Conservation (phyloP, 2,888 invertebrate species). For the Drosophila mimica region DNA sequence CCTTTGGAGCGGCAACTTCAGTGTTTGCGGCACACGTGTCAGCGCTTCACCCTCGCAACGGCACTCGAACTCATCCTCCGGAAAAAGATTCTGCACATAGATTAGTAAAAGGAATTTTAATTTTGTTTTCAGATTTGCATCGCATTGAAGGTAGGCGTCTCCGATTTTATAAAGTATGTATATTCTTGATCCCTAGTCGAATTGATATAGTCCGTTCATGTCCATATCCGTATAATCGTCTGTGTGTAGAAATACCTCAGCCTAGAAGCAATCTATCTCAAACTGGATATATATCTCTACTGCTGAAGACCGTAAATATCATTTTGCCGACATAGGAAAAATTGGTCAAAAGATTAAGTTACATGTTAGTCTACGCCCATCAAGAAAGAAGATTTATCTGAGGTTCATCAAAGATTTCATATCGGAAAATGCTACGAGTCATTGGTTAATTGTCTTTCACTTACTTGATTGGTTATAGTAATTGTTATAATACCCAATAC, state of each 20-base stretch:
- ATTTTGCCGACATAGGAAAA: background rate
- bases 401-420: background rate
- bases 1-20: conserved; percentile 81
- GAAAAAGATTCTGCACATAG: background rate
- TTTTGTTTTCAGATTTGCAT: background rate
- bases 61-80: conserved; percentile 83
- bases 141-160: background rate
- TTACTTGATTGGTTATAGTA: background rate
- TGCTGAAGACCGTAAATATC: background rate
- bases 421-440: background rate
- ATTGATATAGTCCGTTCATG: background rate
- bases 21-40: conserved; percentile 83
- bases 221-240: background rate
- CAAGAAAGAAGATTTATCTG: background rate
- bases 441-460: background rate
- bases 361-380: background rate
- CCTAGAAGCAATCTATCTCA: background rate
- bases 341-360: background rate
- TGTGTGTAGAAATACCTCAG: background rate
- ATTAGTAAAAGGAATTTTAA: background rate
- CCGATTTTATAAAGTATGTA: background rate
- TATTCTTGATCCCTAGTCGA: background rate
- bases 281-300: background rate
- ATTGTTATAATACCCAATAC: background rate
- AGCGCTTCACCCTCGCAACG: conserved; percentile 84